Evolutionary conservation across 2,113 vertebrate species (phyloP).

Genomic region (Chlamydotis undulata): DNA sequence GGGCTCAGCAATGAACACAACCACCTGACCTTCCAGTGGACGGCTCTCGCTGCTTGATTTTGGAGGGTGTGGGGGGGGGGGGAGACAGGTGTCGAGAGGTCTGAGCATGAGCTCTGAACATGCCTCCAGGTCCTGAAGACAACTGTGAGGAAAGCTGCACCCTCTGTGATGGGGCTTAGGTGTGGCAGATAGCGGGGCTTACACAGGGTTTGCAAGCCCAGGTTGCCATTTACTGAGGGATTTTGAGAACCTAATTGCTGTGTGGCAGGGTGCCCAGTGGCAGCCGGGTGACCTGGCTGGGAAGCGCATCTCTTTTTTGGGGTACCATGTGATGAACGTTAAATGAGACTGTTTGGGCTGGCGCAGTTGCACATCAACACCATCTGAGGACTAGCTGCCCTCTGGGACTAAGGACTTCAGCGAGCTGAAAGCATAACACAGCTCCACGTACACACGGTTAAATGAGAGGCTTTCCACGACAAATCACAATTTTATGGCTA

Average conservation of each 20-base stretch:
- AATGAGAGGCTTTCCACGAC: not conserved
- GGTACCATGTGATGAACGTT: not conserved
- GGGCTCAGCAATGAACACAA: not conserved
- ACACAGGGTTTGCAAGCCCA: not conserved
- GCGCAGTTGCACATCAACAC: fast-evolving
- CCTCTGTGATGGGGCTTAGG: fast-evolving
- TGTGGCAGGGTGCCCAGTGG: not conserved
- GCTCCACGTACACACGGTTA: not conserved
- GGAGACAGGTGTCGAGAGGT: not conserved
- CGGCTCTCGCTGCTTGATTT: fast-evolving
- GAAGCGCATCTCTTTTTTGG: not conserved
- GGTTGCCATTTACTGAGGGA: not conserved
- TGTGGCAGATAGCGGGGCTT: not conserved
- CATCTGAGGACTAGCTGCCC: not conserved
- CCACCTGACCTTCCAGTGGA: not conserved
- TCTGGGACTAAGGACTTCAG: not conserved
- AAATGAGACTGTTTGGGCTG: not conserved
- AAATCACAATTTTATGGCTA: not conserved
- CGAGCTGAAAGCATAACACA: not conserved
- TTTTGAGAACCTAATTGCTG: not conserved
- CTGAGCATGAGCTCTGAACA: fast-evolving
- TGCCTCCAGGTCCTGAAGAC: not conserved
- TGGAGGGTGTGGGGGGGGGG: no score
- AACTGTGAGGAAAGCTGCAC: not conserved
- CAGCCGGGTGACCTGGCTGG: not conserved